Percentiles rank a stretch among this genome's conserved stretches.
Conservation (phyloP, 2,113 vertebrate species). For the Accipiter virgatus region DNA sequence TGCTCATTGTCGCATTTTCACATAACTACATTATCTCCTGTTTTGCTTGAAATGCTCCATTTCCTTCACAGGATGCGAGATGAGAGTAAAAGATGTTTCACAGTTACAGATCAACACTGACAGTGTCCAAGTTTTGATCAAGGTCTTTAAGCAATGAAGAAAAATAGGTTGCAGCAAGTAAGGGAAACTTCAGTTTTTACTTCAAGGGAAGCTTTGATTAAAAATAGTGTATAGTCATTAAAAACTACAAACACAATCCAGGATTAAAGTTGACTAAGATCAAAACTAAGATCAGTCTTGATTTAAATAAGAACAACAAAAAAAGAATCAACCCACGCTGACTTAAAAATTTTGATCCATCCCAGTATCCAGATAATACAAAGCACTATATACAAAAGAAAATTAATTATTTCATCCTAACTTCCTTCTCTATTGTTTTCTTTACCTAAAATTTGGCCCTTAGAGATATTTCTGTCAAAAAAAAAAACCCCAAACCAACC, state of each 20-base stretch:
- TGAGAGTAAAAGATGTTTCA: background rate
- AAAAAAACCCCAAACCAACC: too few relatives aligned
- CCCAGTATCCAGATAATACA: background rate
- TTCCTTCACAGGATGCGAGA: background rate
- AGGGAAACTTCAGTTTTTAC: background rate
- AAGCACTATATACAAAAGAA: background rate
- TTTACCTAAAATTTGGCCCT: background rate
- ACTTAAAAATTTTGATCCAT: background rate
- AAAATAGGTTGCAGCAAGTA: background rate
- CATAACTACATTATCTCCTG: background rate
- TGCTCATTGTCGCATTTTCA: background rate
- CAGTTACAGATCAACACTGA: background rate
- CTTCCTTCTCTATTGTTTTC: background rate
- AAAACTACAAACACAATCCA: background rate
- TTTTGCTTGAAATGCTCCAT: background rate
- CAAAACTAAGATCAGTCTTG: background rate
- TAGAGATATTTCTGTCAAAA: background rate
- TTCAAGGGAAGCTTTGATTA: background rate
- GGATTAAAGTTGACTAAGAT: background rate
- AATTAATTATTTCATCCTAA: background rate
- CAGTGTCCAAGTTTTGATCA: background rate
- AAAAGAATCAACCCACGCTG: background rate
- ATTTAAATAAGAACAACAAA: background rate
- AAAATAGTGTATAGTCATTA: background rate
- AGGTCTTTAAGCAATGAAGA: background rate